A percentile compares a stretch with the other conserved stretches of the same genome.
These are phyloP conservation scores for Trissoscelio sp. DNA, from an alignment of 2,888 invertebrate genomes.

Conservation along the genomic window DNA sequence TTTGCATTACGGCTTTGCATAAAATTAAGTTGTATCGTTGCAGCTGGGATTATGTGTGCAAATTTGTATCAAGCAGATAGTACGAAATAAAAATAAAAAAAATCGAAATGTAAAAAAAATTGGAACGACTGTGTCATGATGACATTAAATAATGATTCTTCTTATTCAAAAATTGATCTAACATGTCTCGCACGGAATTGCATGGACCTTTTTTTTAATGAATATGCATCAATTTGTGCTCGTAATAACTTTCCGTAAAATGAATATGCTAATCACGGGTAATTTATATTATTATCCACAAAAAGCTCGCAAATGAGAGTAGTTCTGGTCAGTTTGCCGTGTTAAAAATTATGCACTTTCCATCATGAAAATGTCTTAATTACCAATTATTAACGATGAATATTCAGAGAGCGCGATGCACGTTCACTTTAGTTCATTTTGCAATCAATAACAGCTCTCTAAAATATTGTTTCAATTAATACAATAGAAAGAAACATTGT, in stretches of 20 bases:
- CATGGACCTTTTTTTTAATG: conserved; percentile 33
- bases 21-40: background rate
- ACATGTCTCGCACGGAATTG: conserved; percentile 10
- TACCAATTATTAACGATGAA: conserved; percentile 47
- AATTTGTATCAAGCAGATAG: background rate
- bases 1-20: conserved; percentile 7
- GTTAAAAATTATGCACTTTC: conserved; percentile 56
- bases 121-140: background rate
- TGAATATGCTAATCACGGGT: conserved; percentile 55
- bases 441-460: conserved; percentile 16
- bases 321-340: conserved; percentile 50
- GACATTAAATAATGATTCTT: conserved; percentile 20
- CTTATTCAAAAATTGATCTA: conserved; percentile 17
- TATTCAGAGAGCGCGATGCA: conserved; percentile 14
- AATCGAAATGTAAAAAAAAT: background rate
- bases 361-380: conserved; percentile 54
- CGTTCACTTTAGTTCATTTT: conserved; percentile 12
- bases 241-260: conserved; percentile 52
- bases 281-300: conserved; percentile 59
- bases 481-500: background rate
- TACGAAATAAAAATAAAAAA: background rate
- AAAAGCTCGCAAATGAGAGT: conserved; percentile 55
- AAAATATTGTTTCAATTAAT: conserved; percentile 1
- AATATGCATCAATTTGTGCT: conserved; percentile 56
- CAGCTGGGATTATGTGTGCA: background rate